Base-by-base conservation (phyloP, 2,113 vertebrate genomes). In the Dicentrarchus labrax region DNA sequence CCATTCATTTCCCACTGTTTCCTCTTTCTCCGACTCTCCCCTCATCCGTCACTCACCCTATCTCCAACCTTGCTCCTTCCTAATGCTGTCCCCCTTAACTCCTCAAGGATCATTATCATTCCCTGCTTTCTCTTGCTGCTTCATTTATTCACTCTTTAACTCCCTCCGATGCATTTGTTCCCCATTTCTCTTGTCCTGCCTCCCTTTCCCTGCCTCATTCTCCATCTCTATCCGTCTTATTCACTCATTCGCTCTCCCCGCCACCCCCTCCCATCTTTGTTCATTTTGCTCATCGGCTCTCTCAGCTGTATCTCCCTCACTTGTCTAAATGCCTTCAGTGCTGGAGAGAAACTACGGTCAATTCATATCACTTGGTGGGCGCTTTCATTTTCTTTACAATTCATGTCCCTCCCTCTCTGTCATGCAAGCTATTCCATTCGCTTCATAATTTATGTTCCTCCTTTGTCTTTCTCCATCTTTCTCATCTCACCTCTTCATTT, bases 61-160 rank as follows among this genome's bases (percentile, higher is more conserved):
- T 92, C 86, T 89, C 84, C 57, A 53, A 53, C 88, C 88, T 84
- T 64, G 68, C 82, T 79, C 53, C 83, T 68, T 83, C 76, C 86
- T 88, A 88, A 86, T 80, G 70, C 73, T 83, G 86, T 39, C 73
- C 76, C 22, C 21, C 66, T 83, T 89, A 88, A 85, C 82, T 87
- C 80, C 84, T 69, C 68, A 4, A 72, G 84, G 87, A 88, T 89
- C 88, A 85, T 91, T 90, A 92, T 92, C 89, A 76, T 74, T 70
- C 80, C 64, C 54, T 56, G 72, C 78, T 81, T 77, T 82, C 78
- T 82, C 82, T 71, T 73, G 62, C 76, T 70, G 79, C 78, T 84
- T 86, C 88, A 91, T 92, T 92, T 91, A 92, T 86, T 90, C 89
- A 92, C 86, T 87, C 77, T 85, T 84, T 86, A 86, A 85, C 75